Conservation (phyloP, 2,888 invertebrate genomes). For the Disparrhopalites patrizii region DNA sequence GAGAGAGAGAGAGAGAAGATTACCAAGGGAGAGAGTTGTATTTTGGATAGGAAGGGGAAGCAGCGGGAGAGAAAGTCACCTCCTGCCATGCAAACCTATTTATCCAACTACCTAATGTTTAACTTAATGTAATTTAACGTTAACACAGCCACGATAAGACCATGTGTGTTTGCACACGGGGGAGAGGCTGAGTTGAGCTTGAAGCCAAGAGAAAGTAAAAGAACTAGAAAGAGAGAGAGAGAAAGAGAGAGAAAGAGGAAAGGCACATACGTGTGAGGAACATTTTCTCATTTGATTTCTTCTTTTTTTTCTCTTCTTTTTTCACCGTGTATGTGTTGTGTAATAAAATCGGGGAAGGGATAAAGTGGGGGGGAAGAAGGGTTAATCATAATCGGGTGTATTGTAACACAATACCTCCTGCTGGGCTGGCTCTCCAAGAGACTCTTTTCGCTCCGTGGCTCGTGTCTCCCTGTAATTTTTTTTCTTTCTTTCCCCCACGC, state of each 20-base stretch:
- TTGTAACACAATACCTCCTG: too few species aligned
- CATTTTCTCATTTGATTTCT: not conserved
- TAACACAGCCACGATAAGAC: not conserved
- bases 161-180: constrained; percentile 1
- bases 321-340: too few species aligned
- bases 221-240: too few species aligned
- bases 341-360: too few species aligned
- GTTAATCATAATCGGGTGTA: too few species aligned
- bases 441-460: too few species aligned
- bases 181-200: not conserved
- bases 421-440: too few species aligned
- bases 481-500: too few species aligned
- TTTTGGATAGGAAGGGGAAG: constrained; percentile 4
- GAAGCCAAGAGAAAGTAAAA: not conserved
- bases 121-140: constrained; percentile 22
- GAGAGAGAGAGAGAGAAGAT: not conserved
- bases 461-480: too few species aligned
- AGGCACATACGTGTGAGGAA: too few species aligned
- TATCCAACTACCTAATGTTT: constrained; percentile 24
- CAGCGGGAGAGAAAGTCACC: constrained; percentile 17
- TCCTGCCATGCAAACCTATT: constrained; percentile 21
- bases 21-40: not conserved
- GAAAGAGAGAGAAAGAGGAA: not conserved
- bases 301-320: too few species aligned
- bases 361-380: too few species aligned